These are phyloP conservation scores for Poecile atricapillus DNA, from an alignment of 2,113 vertebrate genomes.

Conservation along the genomic window DNA sequence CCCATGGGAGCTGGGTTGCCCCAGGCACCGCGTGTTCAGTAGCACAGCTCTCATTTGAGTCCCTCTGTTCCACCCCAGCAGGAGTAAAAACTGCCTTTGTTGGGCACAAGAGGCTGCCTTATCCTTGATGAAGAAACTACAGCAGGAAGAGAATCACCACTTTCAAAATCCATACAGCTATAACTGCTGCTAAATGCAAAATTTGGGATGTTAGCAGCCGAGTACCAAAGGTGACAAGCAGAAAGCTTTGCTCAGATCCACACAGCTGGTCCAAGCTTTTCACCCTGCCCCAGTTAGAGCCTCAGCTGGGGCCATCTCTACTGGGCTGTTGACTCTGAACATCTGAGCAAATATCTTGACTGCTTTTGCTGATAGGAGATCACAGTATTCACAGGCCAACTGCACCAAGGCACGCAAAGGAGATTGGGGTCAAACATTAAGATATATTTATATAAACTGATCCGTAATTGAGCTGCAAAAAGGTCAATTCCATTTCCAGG, in stretches of 20 bases:
- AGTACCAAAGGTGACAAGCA: background rate
- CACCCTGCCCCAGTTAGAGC: background rate
- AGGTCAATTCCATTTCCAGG: constrained; percentile 27
- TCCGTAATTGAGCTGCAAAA: background rate
- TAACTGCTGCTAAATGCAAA: background rate
- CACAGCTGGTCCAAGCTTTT: background rate
- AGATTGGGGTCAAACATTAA: background rate
- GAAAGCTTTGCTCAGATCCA: background rate
- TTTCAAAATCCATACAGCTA: background rate
- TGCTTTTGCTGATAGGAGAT: background rate
- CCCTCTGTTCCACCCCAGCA: background rate
- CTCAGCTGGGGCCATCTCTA: background rate
- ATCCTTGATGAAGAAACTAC: background rate
- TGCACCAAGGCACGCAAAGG: background rate
- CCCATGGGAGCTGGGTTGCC: background rate
- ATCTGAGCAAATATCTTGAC: background rate
- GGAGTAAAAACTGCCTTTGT: background rate
- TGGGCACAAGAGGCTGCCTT: background rate
- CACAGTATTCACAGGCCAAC: background rate
- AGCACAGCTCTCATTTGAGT: background rate
- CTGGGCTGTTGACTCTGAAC: background rate
- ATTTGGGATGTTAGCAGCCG: background rate
- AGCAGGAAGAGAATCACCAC: background rate
- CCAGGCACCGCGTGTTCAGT: accelerated
- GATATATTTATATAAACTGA: constrained; percentile 13